These are phyloP conservation scores for Palythoa heliodiscus DNA, from an alignment of 92 coral and sea anemone genomes.

Conservation along the genomic window DNA sequence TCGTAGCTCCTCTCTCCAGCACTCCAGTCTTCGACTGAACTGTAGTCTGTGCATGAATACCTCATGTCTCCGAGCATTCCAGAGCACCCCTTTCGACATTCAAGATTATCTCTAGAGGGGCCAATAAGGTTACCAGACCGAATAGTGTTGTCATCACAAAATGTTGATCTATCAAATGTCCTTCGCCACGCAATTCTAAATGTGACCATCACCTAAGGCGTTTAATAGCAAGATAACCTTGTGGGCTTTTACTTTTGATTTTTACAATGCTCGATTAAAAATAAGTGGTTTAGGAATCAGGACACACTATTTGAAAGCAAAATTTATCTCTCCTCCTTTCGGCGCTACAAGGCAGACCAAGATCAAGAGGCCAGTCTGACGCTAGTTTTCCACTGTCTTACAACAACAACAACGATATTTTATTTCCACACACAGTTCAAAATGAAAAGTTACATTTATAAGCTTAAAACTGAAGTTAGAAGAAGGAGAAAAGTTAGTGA, in stretches of 20 bases:
- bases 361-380: no score
- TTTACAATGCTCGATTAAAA: no score
- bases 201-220: conserved; percentile 7
- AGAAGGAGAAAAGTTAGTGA: no score
- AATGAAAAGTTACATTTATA: no score
- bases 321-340: no score
- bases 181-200: conserved; percentile 27
- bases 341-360: no score
- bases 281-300: no score
- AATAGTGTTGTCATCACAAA: conserved; percentile 22
- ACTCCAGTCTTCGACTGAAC: conserved; percentile 24
- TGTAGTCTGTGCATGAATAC: conserved; percentile 16
- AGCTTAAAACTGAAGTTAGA: no score
- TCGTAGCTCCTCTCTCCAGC: conserved; percentile 29
- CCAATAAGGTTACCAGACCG: conserved; percentile 12
- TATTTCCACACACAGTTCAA: no score
- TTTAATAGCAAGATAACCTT: not conserved
- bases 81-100: conserved; percentile 15
- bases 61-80: conserved; percentile 16
- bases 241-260: not conserved
- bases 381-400: no score
- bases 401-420: no score
- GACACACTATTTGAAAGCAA: no score
- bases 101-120: not conserved
- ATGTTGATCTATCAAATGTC: not conserved